Evolutionary conservation across 2,797 vertebrate species (phyloP).

Genomic region (Periophthalmus magnuspinnatus): DNA sequence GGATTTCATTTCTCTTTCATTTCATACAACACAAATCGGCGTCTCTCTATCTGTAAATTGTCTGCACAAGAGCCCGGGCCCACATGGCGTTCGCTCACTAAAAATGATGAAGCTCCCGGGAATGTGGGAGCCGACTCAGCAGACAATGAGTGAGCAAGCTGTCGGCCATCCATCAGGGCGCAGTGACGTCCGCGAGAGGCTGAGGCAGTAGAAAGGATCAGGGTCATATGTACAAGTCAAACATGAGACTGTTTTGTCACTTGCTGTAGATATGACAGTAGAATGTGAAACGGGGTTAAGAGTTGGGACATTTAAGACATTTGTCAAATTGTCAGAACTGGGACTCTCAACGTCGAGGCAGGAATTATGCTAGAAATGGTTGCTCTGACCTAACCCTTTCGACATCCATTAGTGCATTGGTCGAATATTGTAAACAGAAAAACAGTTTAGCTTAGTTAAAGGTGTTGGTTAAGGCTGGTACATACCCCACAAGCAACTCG

Average conservation of each 20-base stretch:
- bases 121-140: slow-evolving; percentile 45
- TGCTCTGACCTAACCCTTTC: no score
- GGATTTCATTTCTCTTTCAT: slow-evolving; percentile 48
- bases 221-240: neutral
- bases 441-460: no score
- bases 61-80: slow-evolving; percentile 4
- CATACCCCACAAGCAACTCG: no score
- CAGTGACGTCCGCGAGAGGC: slow-evolving; percentile 32
- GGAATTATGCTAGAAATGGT: no score
- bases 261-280: neutral
- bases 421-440: no score
- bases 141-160: slow-evolving; percentile 48
- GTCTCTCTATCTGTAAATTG: slow-evolving; percentile 28
- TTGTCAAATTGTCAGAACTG: neutral
- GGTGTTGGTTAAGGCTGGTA: no score
- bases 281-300: neutral
- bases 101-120: slow-evolving; percentile 28
- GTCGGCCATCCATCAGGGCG: slow-evolving; percentile 50
- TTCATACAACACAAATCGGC: slow-evolving; percentile 30
- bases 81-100: slow-evolving; percentile 24
- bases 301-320: neutral
- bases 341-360: no score
- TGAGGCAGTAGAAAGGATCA: slow-evolving; percentile 30
- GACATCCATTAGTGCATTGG: neutral
- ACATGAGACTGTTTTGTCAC: neutral